Evolutionary conservation across 2,888 invertebrate species (phyloP), one percentile per base, ranked within the genome.

Genomic region (Tachina grossa): DNA sequence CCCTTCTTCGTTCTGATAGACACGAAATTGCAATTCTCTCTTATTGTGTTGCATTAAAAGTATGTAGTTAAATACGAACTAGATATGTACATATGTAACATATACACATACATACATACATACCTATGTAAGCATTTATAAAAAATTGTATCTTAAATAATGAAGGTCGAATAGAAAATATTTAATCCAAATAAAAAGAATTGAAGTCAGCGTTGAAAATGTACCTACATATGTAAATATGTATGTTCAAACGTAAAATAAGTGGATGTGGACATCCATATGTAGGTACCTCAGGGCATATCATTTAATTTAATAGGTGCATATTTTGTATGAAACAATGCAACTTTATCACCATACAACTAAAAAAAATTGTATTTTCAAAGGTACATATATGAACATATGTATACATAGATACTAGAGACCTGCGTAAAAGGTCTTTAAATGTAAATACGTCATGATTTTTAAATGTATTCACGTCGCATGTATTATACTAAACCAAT

Each of bases 1-100:
- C 39, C 2, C 9, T 59, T 19, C 39, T 39, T 55, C n/a, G 4
- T 66, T 68, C 49, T 9, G 39, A 16, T 31, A 19, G 31, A 76
- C 66, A 68, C 57, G 66, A 66, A 43, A 43, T 61, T 43, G n/a
- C 39, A 59, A 41, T n/a, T 39, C 31, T 53, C n/a, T 19, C 22
- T 11, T 11, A 19, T 19, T 16, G 53, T 11, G 16, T 19, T 19
- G 9, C 2, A 9, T 53, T 9, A 31, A 22, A 31, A 57, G 14
- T 55, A 31, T 55, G 9, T 39, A 51, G 47, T 45, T 59, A 10
- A 2, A 14, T 53, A 49, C n/a, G 13, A 47, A 75, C 31, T 57
- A 51, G 49, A 55, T 59, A 9, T 6, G 11, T 53, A 49, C 11
- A 10, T 47, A 75, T 59, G 22, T 22, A 4, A 31, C 31, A 31